Base-by-base conservation (phyloP, 2,797 vertebrate genomes). In the Tachyglossus aculeatus region DNA sequence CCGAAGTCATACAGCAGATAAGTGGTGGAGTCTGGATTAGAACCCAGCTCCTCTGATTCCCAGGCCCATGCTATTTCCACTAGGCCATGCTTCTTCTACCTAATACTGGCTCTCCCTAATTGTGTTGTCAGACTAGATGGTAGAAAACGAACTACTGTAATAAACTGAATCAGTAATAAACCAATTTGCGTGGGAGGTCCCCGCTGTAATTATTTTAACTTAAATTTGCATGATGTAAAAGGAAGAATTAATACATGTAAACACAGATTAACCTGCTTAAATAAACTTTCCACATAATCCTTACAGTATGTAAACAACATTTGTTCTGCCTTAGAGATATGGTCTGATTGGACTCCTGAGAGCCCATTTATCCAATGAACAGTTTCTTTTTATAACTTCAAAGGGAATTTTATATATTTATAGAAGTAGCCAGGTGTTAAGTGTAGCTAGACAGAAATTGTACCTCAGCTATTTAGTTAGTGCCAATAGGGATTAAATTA, bases 401-500 rank as follows among this genome's bases (percentile, higher is more conserved):
- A 91, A 93, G 81, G 75, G 84, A 91, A 89, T 89, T 87, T 89
- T 91, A 78, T 89, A 58, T 87, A 89, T 92, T 93, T 93, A 91
- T 88, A 86, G 85, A 85, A 63, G 79, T 90, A 86, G 86, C 84
- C 77, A 78, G 80, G 88, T 90, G 87, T 92, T 91, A 90, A 92
- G 86, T 86, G 77, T 81, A 90, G 87, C 89, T 90, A 90, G 85
- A 84, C 66, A 82, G 82, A 92, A 92, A 92, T 88, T 89, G 83
- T 90, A 90, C 88, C 83, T 91, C 85, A 80, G 80, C 88, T 90
- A 88, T 92, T 93, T 92, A 78, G 75, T 86, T 92, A 91, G 91
- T 92, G 87, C 90, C 90, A 89, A 54, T 82, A 91, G 86, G 88
- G 89, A 90, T 93, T 94, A 92, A 89, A 91, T 92, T 92, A 88